phyloP scores from a whole-genome alignment of 2,113 vertebrate genomes.

The Sinocyclocheilus rhinocerous region DNA sequence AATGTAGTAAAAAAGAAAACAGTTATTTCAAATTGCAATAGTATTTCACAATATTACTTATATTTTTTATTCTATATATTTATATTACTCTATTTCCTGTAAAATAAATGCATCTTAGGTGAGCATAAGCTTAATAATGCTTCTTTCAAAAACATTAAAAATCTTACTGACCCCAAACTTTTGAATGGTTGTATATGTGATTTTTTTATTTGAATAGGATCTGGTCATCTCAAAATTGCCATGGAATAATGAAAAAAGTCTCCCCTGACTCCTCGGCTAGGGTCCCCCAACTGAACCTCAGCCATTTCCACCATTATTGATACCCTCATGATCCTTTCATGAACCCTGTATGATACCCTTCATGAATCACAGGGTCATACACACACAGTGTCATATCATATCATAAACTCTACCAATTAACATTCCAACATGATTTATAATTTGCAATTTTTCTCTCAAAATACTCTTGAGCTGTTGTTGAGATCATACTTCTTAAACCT shows the following conservation, averaged over 20 bases:
- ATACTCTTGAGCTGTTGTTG: background rate
- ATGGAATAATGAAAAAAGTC: background rate
- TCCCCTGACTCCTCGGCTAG: background rate
- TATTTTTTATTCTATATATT: background rate
- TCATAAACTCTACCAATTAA: constrained; percentile 15
- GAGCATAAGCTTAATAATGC: background rate
- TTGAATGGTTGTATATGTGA: background rate
- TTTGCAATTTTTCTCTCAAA: background rate
- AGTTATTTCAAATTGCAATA: background rate
- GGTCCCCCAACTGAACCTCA: background rate
- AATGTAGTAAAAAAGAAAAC: background rate
- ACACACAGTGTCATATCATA: constrained; percentile 24
- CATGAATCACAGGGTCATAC: constrained; percentile 24
- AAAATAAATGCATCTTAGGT: background rate
- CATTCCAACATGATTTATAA: background rate
- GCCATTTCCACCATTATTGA: background rate
- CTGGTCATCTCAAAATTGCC: background rate
- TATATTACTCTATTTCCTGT: background rate
- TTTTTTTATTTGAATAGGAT: background rate
- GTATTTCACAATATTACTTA: background rate
- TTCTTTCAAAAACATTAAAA: background rate
- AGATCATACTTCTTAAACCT: background rate
- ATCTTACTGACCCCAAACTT: background rate
- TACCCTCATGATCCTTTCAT: background rate
- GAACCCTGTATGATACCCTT: constrained; percentile 18